These are phyloP conservation scores for Vicugna pacos DNA, from an alignment of 2,113 vertebrate species.

Conservation along the genomic window DNA sequence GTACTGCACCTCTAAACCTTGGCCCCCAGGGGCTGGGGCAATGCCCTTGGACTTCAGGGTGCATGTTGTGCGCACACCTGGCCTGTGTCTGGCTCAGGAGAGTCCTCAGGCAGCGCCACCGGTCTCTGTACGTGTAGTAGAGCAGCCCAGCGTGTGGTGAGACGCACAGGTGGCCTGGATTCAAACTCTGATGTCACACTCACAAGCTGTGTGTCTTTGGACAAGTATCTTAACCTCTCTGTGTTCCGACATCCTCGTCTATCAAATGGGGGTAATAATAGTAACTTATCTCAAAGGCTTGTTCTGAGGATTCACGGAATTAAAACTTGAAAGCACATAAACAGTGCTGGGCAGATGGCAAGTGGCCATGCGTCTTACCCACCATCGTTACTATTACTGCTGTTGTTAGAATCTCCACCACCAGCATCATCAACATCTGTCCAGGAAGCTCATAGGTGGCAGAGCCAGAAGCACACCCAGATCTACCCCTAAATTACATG, in stretches of 20 bases:
- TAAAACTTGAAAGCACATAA: not conserved
- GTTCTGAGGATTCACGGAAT: not conserved
- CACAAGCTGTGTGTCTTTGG: not conserved
- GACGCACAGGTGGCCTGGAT: not conserved
- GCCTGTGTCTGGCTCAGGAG: not conserved
- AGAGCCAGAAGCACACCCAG: not conserved
- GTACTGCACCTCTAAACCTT: not conserved
- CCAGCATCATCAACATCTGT: not conserved
- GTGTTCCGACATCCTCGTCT: not conserved
- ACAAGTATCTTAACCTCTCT: not conserved
- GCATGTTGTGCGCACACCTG: not conserved
- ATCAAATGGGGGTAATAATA: not conserved
- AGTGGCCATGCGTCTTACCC: too few relatives aligned
- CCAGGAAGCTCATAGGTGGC: not conserved
- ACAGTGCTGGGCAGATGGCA: not conserved
- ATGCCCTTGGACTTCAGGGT: not conserved
- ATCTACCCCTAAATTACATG: not conserved
- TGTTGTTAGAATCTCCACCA: not conserved
- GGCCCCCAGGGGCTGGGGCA: too few relatives aligned
- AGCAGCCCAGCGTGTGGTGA: too few relatives aligned
- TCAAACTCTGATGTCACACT: not conserved
- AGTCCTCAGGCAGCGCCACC: too few relatives aligned
- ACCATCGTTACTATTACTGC: fast-evolving
- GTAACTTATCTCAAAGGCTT: not conserved
- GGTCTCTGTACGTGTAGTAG: fast-evolving